Evolutionary conservation across 2,113 vertebrate species (phyloP), one percentile per base, ranked within the genome.

Genomic region (Xiphophorus hellerii): DNA sequence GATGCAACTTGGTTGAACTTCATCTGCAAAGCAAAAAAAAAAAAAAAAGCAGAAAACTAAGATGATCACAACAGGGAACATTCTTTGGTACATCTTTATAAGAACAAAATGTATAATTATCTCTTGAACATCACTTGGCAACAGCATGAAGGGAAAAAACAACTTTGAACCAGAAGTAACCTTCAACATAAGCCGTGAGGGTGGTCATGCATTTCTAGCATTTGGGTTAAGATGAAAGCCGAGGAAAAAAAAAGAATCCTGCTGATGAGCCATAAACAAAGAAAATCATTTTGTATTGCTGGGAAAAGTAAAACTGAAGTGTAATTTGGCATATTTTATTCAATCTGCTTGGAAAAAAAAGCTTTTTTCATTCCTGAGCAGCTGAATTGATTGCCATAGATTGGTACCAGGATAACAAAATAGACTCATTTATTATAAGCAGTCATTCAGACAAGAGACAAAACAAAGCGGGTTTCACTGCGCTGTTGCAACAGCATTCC

Each of bases 341-440:
- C 64, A 58, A 48, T 58, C 37, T 1, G 0, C 29, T 37, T 74
- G 33, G 2, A 35, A 35, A 35, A 35, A 37, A 37, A 14, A 17
- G 17, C 44, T 17, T 17, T 67, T 64, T 44, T 17, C 68, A 8
- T 70, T 72, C 22, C 63, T 17, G 20, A 60, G 14, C 33, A 31
- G 62, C 28, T 72, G 66, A 71, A 78, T 25, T 22, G 62, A 69
- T 76, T 31, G 27, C 13, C 13, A 15, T 62, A 68, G 39, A 71
- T 81, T 71, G 65, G 58, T 42, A 69, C n/a, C 67, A 76, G 82
- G 76, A 80, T 73, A 73, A 70, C 35, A 67, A 67, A 81, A 82
- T 73, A 30, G 74, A 33, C 66, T 8, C 66, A 73, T 71, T 1
- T n/a, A 62, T 22, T 66, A 77, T 75, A 28, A 61, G 63, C 8